Evolutionary conservation across 2,113 vertebrate genomes (phyloP).

Genomic region (Neodon shergylaensis): DNA sequence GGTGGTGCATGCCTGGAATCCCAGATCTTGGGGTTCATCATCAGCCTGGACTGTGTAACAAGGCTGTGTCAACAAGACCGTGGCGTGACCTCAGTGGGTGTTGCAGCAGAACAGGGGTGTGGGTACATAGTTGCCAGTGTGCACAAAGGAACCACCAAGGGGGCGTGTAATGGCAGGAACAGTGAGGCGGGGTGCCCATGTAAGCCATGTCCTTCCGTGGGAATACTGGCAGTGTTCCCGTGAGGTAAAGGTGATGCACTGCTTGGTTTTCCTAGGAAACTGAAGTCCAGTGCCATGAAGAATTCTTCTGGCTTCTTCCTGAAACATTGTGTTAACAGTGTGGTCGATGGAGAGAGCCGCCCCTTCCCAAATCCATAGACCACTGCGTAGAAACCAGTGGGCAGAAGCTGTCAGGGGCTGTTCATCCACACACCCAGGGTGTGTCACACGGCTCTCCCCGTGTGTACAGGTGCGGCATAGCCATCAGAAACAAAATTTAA

Average conservation of each 20-base stretch:
- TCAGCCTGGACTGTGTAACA: neutral
- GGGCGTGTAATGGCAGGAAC: neutral
- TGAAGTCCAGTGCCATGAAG: neutral
- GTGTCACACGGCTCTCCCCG: neutral
- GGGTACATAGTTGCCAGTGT: neutral
- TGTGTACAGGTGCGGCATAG: neutral
- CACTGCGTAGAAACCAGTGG: too few species aligned
- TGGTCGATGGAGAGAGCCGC: neutral
- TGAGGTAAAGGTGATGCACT: neutral
- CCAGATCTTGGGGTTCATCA: neutral
- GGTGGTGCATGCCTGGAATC: neutral
- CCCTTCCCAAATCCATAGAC: neutral
- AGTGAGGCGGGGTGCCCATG: neutral
- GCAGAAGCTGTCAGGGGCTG: neutral
- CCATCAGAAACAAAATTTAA: neutral
- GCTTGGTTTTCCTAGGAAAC: neutral
- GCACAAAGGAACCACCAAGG: too few species aligned
- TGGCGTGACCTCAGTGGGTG: neutral
- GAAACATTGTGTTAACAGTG: neutral
- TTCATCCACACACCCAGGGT: neutral
- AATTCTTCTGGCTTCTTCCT: neutral
- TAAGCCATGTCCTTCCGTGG: neutral
- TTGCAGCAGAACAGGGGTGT: neutral
- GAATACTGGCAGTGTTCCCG: neutral
- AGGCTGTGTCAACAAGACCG: neutral